A percentile compares a stretch with the other conserved stretches of the same genome.
Conservation (phyloP, 2,888 invertebrate genomes). For the Mimumesa dahlbomi region DNA sequence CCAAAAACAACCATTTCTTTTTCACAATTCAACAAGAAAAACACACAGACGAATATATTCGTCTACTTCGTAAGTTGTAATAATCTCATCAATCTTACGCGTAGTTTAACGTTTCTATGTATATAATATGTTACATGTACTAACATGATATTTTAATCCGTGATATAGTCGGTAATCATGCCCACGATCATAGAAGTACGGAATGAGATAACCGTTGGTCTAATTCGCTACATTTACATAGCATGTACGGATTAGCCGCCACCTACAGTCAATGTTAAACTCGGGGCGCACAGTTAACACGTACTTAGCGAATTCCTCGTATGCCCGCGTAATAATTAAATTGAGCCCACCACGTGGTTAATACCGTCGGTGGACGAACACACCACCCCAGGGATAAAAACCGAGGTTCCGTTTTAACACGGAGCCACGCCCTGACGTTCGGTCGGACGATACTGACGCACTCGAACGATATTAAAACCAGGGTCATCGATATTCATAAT, state of each 20-base stretch:
- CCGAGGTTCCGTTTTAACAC: neutral
- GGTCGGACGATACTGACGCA: constrained; percentile 1
- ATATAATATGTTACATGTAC: too few species aligned
- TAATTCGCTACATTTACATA: neutral
- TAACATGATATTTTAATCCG: too few species aligned
- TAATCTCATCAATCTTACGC: too few species aligned
- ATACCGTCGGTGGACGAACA: neutral
- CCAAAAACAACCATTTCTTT: too few species aligned
- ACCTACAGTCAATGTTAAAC: neutral
- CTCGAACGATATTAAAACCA: neutral
- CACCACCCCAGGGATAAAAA: constrained; percentile 3
- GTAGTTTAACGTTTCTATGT: too few species aligned
- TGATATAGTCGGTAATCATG: too few species aligned
- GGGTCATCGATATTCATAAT: neutral
- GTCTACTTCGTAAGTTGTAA: too few species aligned
- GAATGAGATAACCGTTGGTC: too few species aligned
- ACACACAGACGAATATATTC: too few species aligned
- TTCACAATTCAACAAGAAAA: too few species aligned
- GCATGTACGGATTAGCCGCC: too few species aligned
- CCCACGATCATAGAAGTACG: too few species aligned
- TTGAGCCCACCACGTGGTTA: neutral
- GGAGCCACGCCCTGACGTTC: constrained; percentile 10
- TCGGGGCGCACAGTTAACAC: neutral
- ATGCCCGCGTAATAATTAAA: constrained; percentile 3
- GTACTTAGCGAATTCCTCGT: neutral